These are phyloP conservation scores for Pararge aegeria DNA, from an alignment of 1,140 invertebrate species.

Conservation along the genomic window DNA sequence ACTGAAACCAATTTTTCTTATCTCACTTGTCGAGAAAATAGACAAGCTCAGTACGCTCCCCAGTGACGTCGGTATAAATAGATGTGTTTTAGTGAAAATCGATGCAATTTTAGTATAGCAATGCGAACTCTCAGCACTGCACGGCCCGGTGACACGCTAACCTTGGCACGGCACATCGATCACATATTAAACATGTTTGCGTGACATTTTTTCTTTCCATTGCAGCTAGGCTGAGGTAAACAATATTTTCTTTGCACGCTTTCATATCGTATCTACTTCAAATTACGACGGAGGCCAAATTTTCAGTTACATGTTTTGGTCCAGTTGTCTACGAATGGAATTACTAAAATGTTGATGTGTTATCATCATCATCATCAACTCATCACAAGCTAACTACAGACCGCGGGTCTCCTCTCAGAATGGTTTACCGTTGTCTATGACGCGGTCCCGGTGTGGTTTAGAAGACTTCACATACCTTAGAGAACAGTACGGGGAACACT, in stretches of 20 bases:
- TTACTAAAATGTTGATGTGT: too few species aligned
- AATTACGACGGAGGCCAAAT: background rate
- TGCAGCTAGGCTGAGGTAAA: background rate
- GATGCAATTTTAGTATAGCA: conserved; percentile 18
- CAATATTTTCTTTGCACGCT: background rate
- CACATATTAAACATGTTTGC: conserved; percentile 15
- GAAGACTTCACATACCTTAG: too few species aligned
- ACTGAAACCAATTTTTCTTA: background rate
- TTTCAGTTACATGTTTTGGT: background rate
- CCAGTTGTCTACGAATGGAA: background rate
- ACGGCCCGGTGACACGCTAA: conserved; percentile 9
- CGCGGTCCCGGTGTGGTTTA: too few species aligned
- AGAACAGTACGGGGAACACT: too few species aligned
- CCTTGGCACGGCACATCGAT: conserved; percentile 26
- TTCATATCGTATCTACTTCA: background rate
- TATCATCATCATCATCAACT: too few species aligned
- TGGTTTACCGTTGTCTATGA: too few species aligned
- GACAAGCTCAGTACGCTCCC: too few species aligned
- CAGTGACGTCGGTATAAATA: background rate
- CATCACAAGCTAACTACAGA: too few species aligned
- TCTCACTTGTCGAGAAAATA: background rate
- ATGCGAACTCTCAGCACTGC: conserved; percentile 12
- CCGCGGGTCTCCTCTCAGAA: too few species aligned
- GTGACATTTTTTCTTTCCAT: conserved; percentile 6
- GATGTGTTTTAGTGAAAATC: conserved; percentile 20